Base-by-base conservation (phyloP, 2,888 invertebrate species). In the Boloria euphrosyne region DNA sequence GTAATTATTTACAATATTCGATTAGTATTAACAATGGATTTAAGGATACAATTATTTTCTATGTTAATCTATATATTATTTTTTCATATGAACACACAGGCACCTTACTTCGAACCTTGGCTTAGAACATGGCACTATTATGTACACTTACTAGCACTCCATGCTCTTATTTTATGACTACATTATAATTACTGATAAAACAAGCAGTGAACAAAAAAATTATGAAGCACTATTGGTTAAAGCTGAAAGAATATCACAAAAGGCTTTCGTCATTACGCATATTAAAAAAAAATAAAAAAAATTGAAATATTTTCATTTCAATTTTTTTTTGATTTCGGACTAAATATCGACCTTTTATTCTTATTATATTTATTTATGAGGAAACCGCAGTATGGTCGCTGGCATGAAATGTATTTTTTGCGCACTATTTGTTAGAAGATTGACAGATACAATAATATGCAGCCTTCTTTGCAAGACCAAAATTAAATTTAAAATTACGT, bases 41-140 rank as follows among this genome's bases (percentile, higher is more conserved):
- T 66, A 47, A 38, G 22, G 57, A 63, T 69, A 69, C 60, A 63
- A 38, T 59, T 55, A 59, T 53, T 17, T 38, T 66, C 60, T 69
- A 60, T 66, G 47, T 67, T 66, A 77, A 77, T 77, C 76, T 77
- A 78, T 81, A 77, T 76, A 81, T 75, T 78, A 78, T 80, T 78
- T 76, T 80, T 79, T 76, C 80, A 83, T 78, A 80, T 90, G 90
- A 90, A 91, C 90, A 90, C 91, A 85, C 87, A 89, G 90, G 90
- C 90, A 86, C 86, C 87, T 89, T 86, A 86, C 78, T 80, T 82
- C 79, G 80, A 76, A 80, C 82, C 81, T 87, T 87, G 90, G 87
- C 89, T 86, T 85, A 84, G 76, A 78, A 79, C 80, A 90, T 90
- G 90, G 90, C 90, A 90, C 90, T 68, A 69, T 58, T 60, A 66